Conservation (phyloP, 2,888 invertebrate genomes). For the Tinea trinotella region DNA sequence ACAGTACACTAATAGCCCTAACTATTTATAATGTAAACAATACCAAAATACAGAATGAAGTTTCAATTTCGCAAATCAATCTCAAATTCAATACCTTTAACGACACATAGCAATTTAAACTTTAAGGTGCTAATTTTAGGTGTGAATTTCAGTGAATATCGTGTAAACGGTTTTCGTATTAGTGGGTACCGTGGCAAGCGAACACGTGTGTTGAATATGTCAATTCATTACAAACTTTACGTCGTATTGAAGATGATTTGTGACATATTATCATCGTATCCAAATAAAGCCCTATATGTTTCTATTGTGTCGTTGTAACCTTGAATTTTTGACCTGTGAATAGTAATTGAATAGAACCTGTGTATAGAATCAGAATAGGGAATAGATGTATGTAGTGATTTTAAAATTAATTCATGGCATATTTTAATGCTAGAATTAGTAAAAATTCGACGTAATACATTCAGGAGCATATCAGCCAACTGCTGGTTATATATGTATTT, state of each 20-base stretch:
- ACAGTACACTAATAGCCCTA: not conserved
- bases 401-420: too few species aligned
- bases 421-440: too few species aligned
- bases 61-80: conserved; percentile 15
- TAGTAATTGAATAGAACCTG: not conserved
- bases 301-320: conserved; percentile 34
- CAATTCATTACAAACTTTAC: conserved; percentile 71
- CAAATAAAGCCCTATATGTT: conserved; percentile 62
- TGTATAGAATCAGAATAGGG: too few species aligned
- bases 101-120: not conserved
- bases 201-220: conserved; percentile 68
- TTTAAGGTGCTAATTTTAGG: not conserved
- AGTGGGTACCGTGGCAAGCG: conserved; percentile 10
- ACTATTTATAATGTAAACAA: not conserved
- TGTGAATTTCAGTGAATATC: not conserved
- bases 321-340: not conserved
- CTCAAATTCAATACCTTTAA: not conserved
- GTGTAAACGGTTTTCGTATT: conserved; percentile 11
- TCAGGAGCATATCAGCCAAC: too few species aligned
- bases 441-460: too few species aligned
- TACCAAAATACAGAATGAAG: not conserved
- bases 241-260: conserved; percentile 61
- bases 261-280: conserved; percentile 54
- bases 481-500: too few species aligned
- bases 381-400: too few species aligned